Evolutionary conservation across 1,140 invertebrate genomes (phyloP).

Genomic region (Cheumatopsyche charites): DNA sequence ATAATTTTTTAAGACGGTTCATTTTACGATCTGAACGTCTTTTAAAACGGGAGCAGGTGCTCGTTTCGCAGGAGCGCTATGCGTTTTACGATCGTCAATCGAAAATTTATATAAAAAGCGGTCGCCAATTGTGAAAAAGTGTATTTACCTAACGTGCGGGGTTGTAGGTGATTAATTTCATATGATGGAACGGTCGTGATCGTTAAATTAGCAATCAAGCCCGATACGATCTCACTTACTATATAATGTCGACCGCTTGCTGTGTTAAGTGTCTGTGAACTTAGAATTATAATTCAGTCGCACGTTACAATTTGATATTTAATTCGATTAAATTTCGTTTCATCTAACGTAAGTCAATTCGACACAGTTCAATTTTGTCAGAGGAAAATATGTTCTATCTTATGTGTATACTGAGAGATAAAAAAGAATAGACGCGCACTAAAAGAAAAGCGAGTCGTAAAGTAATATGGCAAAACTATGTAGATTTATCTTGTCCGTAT

Average conservation of each 20-base stretch:
- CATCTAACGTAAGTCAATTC: neutral
- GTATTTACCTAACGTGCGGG: too few species aligned
- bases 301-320: neutral
- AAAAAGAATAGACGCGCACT: neutral
- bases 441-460: slow-evolving; percentile 29
- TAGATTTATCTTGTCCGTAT: slow-evolving; percentile 1
- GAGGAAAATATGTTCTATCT: neutral
- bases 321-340: neutral
- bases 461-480: slow-evolving; percentile 26
- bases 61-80: too few species aligned
- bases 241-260: neutral
- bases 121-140: too few species aligned
- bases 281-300: neutral
- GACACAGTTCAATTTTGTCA: neutral
- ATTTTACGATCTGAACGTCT: too few species aligned
- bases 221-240: neutral
- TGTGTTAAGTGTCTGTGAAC: too few species aligned
- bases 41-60: too few species aligned
- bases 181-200: neutral
- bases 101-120: too few species aligned
- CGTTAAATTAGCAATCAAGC: neutral
- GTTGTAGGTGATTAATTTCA: neutral
- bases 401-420: neutral
- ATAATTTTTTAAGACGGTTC: too few species aligned
- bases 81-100: too few species aligned